Base-by-base conservation (phyloP, 2,888 invertebrate genomes). In the Melipona beecheii region DNA sequence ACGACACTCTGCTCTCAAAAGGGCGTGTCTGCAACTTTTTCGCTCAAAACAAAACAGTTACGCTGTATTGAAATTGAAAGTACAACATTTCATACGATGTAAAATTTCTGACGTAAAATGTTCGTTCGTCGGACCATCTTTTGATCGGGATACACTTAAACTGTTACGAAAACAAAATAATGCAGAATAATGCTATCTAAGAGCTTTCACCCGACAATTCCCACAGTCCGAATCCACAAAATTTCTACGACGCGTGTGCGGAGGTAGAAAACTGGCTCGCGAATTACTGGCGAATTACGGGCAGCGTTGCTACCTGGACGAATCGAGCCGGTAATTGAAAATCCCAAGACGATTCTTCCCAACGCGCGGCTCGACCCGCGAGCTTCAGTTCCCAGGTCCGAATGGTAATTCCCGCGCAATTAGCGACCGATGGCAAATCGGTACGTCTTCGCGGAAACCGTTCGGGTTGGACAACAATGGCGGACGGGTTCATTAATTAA, bases 401-500 rank as follows among this genome's bases (percentile, higher is more conserved):
- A 79, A 54, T 79, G 69, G 69, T 76, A 83, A 77, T 77, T 75
- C 64, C 58, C 24, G 31, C 15, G 73, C 79, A 85, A 84, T 85
- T 85, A 84, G 65, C 71, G 71, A 80, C 65, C 78, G 80, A 84
- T 76, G 85, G 84, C 76, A 84, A 31, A 43, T 54, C 13, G 75
- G 62, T 31, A 36, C 81, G 84, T 87, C 78, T 83, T 72, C 71
- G 68, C 49, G 68, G 71, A 73, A 89, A 88, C 83, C 75, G 82
- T 31, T 81, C 75, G 66, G 78, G 71, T 79, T 71, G 81, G 72
- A 43, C 83, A 85, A 83, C 81, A 83, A 90, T 85, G 89, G 87
- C 90, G 89, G 85, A 84, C 79, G 87, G 65, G 89, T 91, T 93
- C 88, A 93, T 94, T 93, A 94, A 94, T 94, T 94, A 93, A 94